Evolutionary conservation across 2,888 invertebrate species (phyloP), one percentile per base, ranked within the genome.

Genomic region (Eupithecia exiguata): DNA sequence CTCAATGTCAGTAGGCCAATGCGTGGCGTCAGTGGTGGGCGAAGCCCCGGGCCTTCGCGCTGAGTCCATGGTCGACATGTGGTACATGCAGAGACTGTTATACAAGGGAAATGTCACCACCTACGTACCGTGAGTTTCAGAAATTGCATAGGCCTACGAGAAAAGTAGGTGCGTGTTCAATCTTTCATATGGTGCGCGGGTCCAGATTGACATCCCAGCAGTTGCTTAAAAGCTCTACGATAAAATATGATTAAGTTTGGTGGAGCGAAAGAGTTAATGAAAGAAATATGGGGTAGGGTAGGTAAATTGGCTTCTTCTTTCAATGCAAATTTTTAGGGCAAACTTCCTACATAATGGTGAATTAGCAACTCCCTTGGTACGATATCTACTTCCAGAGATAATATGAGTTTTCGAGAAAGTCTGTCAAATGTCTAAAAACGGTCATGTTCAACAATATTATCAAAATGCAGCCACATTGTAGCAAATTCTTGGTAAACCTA

Each of bases 21-120:
- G 90, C 71, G 88, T 94, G 35, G 90, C 93, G n/a, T 91, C 93
- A 0, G 91, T 94, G 49, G 86, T 92, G 16, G 94, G 94, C n/a
- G 94, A 94, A 75, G 91, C 94, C 18, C 94, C 94, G 1, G 94
- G 94, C 2, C 88, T 94, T 1, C 88, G 86, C 3, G 87, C 90
- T 1, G 94, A 93, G 81, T 90, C 93, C 0, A 87, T 94, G 89
- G 88, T 92, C 0, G 94, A 94, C 78, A 83, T 91, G 79, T 94
- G 94, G 94, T 91, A 88, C 78, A 90, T 93, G 89, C 93, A 94
- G 84, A 88, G 85, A 71, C 84, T 87, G 72, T 76, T 85, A 9
- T 93, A 90, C 75, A 88, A 84, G 9, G 89, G 88, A 30, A 91
- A 91, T 74, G 78, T 88, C 46, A 87, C 90, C 0, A 78, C 81